Conservation (phyloP, 2,113 vertebrate species). For the Oncorhynchus tshawytscha region DNA sequence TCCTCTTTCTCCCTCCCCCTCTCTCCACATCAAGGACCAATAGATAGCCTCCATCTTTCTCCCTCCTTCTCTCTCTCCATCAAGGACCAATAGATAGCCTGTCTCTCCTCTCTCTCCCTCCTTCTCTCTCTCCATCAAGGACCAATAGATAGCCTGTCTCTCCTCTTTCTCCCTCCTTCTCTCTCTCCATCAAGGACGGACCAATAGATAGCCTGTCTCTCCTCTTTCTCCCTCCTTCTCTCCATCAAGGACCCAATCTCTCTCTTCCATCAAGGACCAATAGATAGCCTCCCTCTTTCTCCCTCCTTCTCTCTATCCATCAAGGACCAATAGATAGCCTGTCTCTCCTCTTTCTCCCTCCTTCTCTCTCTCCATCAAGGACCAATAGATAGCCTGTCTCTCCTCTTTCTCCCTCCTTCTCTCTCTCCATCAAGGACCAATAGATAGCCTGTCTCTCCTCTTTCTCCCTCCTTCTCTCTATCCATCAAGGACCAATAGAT, state of each 20-base stretch:
- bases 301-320: neutral
- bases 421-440: slow-evolving; percentile 25
- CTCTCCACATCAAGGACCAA: slow-evolving; percentile 11
- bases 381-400: slow-evolving; percentile 36
- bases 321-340: no score
- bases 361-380: neutral
- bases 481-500: slow-evolving; percentile 4
- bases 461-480: slow-evolving; percentile 22
- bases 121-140: neutral
- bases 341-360: neutral
- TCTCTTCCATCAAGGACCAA: no score
- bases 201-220: no score
- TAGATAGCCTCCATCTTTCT: no score
- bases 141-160: no score
- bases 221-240: neutral
- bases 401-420: slow-evolving; percentile 26
- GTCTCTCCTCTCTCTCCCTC: neutral
- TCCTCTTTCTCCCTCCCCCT: slow-evolving; percentile 25
- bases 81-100: no score
- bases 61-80: neutral
- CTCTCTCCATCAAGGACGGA: no score
- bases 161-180: neutral
- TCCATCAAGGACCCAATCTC: no score
- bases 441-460: slow-evolving; percentile 38
- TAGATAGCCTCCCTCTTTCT: no score